These are phyloP conservation scores for Coelinius sp. DNA, from an alignment of 2,888 invertebrate genomes.

Conservation along the genomic window DNA sequence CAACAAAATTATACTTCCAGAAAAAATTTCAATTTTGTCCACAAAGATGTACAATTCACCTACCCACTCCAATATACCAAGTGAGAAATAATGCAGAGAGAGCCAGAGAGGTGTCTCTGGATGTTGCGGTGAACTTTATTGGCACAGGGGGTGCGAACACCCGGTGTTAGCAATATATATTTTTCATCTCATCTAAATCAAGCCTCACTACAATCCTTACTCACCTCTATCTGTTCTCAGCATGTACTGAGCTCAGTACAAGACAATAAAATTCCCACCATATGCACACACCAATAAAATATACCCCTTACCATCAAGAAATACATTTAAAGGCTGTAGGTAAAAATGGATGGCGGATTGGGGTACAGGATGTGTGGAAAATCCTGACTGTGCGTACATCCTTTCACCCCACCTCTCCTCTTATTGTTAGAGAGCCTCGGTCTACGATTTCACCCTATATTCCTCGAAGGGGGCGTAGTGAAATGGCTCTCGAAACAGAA, in stretches of 20 bases:
- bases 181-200: constrained; percentile 52
- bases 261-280: constrained; percentile 11
- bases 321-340: constrained; percentile 12
- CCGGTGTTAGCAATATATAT: constrained; percentile 44
- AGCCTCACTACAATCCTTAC: constrained; percentile 16
- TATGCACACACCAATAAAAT: constrained; percentile 27
- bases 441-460: constrained; percentile 13
- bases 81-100: constrained; percentile 19
- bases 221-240: constrained; percentile 16
- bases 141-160: constrained; percentile 23
- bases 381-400: constrained; percentile 36
- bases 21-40: background rate
- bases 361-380: constrained; percentile 17
- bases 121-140: constrained; percentile 29
- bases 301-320: background rate
- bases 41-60: background rate
- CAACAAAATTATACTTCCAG: background rate
- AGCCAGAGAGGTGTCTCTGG: constrained; percentile 1
- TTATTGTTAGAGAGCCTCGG: background rate
- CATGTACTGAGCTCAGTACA: constrained; percentile 6
- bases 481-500: constrained; percentile 57
- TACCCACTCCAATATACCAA: background rate
- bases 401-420: constrained; percentile 24
- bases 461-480: constrained; percentile 47
- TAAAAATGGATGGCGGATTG: constrained; percentile 11